phyloP scores from a whole-genome alignment of 1,140 invertebrate genomes.

The Aphaenogaster ashmeadi region DNA sequence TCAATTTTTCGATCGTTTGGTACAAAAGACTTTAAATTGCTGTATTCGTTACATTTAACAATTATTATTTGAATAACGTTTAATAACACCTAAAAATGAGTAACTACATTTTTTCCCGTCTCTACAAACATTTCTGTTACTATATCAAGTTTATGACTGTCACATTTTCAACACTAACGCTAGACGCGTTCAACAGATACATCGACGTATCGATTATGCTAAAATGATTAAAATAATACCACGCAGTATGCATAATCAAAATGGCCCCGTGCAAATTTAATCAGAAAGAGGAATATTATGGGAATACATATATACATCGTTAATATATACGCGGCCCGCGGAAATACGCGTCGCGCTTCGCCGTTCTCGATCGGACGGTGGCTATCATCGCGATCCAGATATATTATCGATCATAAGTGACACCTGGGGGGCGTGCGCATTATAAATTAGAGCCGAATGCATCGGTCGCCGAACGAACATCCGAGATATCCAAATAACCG shows the following conservation, averaged over 20 bases:
- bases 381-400: constrained; percentile 3
- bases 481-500: neutral
- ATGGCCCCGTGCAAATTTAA: constrained; percentile 24
- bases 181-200: neutral
- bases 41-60: neutral
- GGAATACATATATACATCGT: neutral
- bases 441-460: constrained; percentile 48
- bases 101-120: neutral
- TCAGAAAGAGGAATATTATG: neutral
- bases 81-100: neutral
- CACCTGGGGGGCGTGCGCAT: constrained; percentile 30
- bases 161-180: neutral
- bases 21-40: neutral
- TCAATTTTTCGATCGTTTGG: neutral
- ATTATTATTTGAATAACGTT: neutral
- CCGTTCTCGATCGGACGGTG: neutral
- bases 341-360: constrained; percentile 8
- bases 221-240: constrained; percentile 38
- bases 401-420: constrained; percentile 52
- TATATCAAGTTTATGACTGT: neutral
- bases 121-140: neutral
- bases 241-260: constrained; percentile 7
- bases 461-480: constrained; percentile 16
- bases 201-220: neutral
- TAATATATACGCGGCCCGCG: neutral